Percentiles rank a stretch among this genome's conserved stretches.
These are phyloP conservation scores for Yasuhikotakia modesta DNA, from an alignment of 2,797 vertebrate species.

Conservation along the genomic window DNA sequence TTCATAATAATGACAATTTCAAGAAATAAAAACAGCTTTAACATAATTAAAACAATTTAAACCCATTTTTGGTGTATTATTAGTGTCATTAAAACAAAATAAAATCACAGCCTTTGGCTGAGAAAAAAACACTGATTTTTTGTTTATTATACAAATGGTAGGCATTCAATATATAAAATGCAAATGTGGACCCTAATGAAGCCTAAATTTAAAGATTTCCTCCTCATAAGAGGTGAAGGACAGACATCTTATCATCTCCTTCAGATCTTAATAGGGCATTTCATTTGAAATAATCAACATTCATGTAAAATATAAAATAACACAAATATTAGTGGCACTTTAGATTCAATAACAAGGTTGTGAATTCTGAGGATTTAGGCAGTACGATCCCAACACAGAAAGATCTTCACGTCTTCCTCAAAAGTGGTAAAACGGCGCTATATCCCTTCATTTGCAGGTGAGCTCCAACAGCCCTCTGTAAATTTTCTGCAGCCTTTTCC, in stretches of 20 bases:
- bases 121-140: conserved; percentile 11
- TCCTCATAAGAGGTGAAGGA: background rate
- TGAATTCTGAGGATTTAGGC: conserved; percentile 10
- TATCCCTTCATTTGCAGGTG: conserved; percentile 34
- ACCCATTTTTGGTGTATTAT: conserved; percentile 6
- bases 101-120: conserved; percentile 5
- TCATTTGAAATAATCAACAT: conserved; percentile 30
- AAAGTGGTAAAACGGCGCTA: conserved; percentile 18
- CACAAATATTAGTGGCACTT: conserved; percentile 46
- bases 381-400: conserved; percentile 9
- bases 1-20: conserved; percentile 21
- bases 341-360: conserved; percentile 18
- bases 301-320: conserved; percentile 38
- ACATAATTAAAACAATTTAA: background rate
- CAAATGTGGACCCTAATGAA: conserved; percentile 29
- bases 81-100: conserved; percentile 18
- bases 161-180: conserved; percentile 44
- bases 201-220: conserved; percentile 12
- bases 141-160: conserved; percentile 30
- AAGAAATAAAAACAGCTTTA: conserved; percentile 31
- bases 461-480: conserved; percentile 16
- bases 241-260: background rate
- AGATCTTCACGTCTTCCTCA: conserved; percentile 29
- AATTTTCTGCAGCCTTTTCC: conserved; percentile 29
- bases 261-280: conserved; percentile 19